A percentile compares a stretch with the other conserved stretches of the same genome.
These are phyloP conservation scores for Escarpia spicata DNA, from an alignment of 2,888 invertebrate genomes.

Conservation along the genomic window DNA sequence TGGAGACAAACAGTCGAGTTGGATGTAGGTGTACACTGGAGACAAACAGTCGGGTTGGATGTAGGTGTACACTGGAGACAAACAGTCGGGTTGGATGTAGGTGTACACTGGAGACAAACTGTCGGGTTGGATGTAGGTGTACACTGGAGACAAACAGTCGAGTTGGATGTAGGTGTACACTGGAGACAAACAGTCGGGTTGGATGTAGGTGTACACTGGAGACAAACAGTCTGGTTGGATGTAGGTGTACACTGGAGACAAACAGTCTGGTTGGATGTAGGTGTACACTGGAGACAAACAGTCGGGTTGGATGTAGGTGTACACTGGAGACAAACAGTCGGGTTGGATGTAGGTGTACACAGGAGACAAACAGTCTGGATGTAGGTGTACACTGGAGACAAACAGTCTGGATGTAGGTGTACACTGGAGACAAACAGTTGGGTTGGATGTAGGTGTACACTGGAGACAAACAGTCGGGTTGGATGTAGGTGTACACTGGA, in stretches of 20 bases:
- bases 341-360: constrained; percentile 95
- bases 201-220: constrained; percentile 90
- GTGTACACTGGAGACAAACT: constrained; percentile 87
- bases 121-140: constrained; percentile 93
- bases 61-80: constrained; percentile 88
- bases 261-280: no score
- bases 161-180: constrained; percentile 95
- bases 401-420: constrained; percentile 90
- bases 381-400: constrained; percentile 88
- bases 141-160: no score
- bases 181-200: no score
- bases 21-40: constrained; percentile 90
- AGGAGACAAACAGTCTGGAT: constrained; percentile 73
- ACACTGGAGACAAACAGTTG: no score
- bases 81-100: no score
- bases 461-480: no score
- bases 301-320: constrained; percentile 93
- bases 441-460: constrained; percentile 95
- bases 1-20: no score
- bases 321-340: no score
- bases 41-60: no score
- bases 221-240: no score
- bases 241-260: constrained; percentile 88
- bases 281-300: constrained; percentile 87
- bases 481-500: constrained; percentile 90